These are phyloP conservation scores for Rhabdophis nuchalis DNA, from an alignment of 2,797 vertebrate species.

Conservation along the genomic window DNA sequence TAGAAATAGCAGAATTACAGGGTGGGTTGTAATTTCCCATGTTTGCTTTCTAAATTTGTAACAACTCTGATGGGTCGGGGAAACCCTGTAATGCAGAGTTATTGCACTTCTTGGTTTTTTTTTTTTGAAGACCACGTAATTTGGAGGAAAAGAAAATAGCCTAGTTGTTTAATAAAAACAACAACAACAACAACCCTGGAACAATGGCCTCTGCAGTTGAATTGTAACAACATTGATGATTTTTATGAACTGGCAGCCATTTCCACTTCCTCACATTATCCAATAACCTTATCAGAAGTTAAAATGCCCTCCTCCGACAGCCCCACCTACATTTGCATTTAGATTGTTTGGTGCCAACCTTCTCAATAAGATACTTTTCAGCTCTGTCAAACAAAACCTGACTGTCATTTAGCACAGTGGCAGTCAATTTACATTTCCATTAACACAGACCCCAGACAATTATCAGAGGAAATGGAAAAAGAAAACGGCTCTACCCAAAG, in stretches of 20 bases:
- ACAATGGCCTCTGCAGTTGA: constrained; percentile 28
- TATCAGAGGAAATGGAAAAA: constrained; percentile 50
- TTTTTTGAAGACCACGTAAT: constrained; percentile 39
- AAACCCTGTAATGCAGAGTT: accelerated
- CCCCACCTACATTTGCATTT: constrained; percentile 80
- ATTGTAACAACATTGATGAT: constrained; percentile 49
- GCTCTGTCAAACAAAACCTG: constrained; percentile 71
- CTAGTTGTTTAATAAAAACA: constrained; percentile 20
- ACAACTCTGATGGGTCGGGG: background rate
- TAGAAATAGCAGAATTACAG: constrained; percentile 51
- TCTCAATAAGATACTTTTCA: constrained; percentile 63
- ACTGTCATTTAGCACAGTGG: constrained; percentile 77
- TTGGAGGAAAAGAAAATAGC: background rate
- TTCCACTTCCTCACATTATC: constrained; percentile 43
- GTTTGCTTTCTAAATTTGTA: constrained; percentile 25
- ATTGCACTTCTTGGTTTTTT: constrained; percentile 12
- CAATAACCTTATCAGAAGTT: constrained; percentile 55
- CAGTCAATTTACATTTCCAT: constrained; percentile 78
- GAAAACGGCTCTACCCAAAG: constrained; percentile 49
- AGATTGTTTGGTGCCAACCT: constrained; percentile 71
- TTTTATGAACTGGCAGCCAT: constrained; percentile 52
- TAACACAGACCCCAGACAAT: constrained; percentile 72
- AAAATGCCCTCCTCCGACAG: constrained; percentile 54
- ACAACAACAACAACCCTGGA: constrained; percentile 30
- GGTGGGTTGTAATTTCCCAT: constrained; percentile 41